Evolutionary conservation across 2,888 invertebrate genomes (phyloP), one percentile per base, ranked within the genome.

Genomic region (Eledone cirrhosa): DNA sequence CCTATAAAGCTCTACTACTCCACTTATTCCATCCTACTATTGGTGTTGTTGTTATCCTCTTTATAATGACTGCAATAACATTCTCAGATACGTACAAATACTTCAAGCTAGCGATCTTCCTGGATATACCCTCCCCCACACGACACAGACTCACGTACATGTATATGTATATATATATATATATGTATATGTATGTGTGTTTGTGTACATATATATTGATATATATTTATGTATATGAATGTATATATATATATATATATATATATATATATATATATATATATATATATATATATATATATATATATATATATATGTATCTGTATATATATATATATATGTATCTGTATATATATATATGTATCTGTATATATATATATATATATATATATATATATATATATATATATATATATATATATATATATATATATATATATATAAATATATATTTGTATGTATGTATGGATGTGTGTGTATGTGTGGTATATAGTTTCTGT

Each of bases 341-440:
- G 24, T 14, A 63, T 63, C 22, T 63, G 24, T 63, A 63, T 63
- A 63, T 14, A 63, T 63, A 63, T 63, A 63, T 63, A 63, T 63
- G 24, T 63, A 63, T 63, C 22, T 63, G 24, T 14, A 63, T 63
- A 63, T 63, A 63, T 63, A 63, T 63, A 63, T 14, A 63, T 63
- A 16, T 63, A 63, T 63, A 63, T 63, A 63, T 63, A 63, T 63
- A 63, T 63, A 16, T 14, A 63, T 63, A 63, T 14, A 5, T 63
- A n/a, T 53, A n/a, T 22, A 53, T 53, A 4, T 22, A 2, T 63
- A 19, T 7, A 8, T 13, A 19, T 22, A 4, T 8, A 63, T 63
- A 1, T 67, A 67, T 67, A 67, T 67, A 67, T 67, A 67, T 67
- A 67, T 24, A 67, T 67, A 67, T 24, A 67, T 67, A 67, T 67